These are phyloP conservation scores for Phoeniculus purpureus DNA, from an alignment of 2,797 vertebrate genomes.

Conservation along the genomic window DNA sequence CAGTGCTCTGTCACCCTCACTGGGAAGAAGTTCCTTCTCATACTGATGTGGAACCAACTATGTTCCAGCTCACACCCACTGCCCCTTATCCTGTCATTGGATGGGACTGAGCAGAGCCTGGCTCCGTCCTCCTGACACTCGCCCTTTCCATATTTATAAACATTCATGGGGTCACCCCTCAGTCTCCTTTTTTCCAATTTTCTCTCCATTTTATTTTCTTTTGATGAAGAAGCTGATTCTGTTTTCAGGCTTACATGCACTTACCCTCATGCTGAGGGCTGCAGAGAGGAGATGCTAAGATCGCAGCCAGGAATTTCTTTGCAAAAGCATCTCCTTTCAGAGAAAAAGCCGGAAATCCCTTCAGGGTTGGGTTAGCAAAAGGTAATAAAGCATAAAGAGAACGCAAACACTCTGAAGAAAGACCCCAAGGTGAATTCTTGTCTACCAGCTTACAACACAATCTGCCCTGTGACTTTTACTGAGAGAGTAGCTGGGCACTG, in stretches of 20 bases:
- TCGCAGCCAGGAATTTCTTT: not conserved
- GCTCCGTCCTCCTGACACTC: too few species aligned
- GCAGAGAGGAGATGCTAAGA: not conserved
- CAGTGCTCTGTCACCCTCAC: too few species aligned
- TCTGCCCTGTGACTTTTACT: too few species aligned
- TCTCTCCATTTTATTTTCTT: not conserved
- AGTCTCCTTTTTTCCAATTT: too few species aligned
- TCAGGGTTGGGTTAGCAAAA: not conserved
- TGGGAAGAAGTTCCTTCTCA: too few species aligned
- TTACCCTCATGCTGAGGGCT: constrained; percentile 1
- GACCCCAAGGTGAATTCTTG: not conserved
- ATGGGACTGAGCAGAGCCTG: too few species aligned
- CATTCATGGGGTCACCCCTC: too few species aligned
- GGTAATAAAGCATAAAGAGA: constrained; percentile 21
- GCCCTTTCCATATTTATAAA: too few species aligned
- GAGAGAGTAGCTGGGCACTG: too few species aligned
- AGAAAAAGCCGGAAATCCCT: constrained; percentile 16
- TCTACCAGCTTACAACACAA: not conserved
- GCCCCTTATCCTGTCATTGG: too few species aligned
- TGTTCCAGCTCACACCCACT: too few species aligned
- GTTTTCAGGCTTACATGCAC: not conserved
- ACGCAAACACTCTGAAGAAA: not conserved
- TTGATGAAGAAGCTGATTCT: constrained; percentile 25
- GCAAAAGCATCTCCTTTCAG: constrained; percentile 24
- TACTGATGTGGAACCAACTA: too few species aligned